Evolutionary conservation across 2,888 invertebrate genomes (phyloP).

Genomic region (Cantharis rufa): DNA sequence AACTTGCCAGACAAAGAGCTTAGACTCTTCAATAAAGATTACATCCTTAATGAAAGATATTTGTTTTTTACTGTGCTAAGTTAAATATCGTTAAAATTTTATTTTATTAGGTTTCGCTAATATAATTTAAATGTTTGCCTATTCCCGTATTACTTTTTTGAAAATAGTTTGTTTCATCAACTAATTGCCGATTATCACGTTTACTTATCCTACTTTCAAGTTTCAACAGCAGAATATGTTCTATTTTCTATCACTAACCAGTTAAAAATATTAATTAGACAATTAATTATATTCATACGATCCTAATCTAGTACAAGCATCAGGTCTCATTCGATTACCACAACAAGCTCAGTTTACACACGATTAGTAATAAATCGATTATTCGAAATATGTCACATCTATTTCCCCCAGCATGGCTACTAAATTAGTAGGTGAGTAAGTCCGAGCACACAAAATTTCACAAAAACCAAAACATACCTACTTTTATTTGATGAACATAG

Average conservation of each 20-base stretch:
- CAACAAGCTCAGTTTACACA: not conserved
- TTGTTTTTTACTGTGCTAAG: conserved; percentile 4
- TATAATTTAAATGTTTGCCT: not conserved
- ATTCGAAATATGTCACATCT: not conserved
- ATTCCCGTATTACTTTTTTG: not conserved
- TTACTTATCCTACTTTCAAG: not conserved
- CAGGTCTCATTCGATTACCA: not conserved
- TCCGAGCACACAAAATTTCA: not conserved
- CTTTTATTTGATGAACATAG: not conserved
- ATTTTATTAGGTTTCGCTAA: not conserved
- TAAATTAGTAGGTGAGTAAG: not conserved
- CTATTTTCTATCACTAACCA: not conserved
- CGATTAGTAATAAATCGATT: not conserved
- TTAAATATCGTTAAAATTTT: conserved; percentile 3
- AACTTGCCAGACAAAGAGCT: conserved; percentile 11
- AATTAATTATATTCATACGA: not conserved
- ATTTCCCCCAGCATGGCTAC: not conserved
- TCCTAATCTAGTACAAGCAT: not conserved
- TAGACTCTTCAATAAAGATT: conserved; percentile 12
- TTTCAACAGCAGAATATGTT: not conserved
- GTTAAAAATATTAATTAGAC: not conserved
- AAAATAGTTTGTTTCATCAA: not conserved
- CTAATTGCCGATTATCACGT: not conserved
- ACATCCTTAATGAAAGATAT: conserved; percentile 13
- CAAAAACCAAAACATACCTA: not conserved